These are phyloP conservation scores for Micrasema longulum DNA, from an alignment of 1,140 invertebrate species.

Conservation along the genomic window DNA sequence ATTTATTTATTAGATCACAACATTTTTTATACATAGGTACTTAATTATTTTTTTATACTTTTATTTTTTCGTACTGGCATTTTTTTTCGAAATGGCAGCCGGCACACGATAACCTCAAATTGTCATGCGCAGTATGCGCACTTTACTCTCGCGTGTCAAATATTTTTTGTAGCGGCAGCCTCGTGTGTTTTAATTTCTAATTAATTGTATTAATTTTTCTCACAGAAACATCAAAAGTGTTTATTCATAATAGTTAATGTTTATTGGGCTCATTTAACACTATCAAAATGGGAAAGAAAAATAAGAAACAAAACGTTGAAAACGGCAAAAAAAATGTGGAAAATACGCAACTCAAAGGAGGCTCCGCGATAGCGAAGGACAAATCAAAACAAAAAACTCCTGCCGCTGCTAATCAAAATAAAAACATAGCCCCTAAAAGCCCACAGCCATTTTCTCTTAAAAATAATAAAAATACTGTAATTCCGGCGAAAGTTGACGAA, in stretches of 20 bases:
- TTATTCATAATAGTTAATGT: too few relatives aligned
- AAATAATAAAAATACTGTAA: conserved; percentile 31
- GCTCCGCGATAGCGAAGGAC: conserved; percentile 31
- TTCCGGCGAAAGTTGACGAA: conserved; percentile 27
- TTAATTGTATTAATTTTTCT: conserved; percentile 9
- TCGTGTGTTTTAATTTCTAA: conserved; percentile 26
- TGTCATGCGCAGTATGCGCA: background rate
- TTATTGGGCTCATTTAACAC: background rate
- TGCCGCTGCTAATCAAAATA: conserved; percentile 7
- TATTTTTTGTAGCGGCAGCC: too few relatives aligned
- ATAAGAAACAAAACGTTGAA: conserved; percentile 35
- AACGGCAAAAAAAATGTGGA: conserved; percentile 21
- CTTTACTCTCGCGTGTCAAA: conserved; percentile 20
- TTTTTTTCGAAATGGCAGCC: too few relatives aligned
- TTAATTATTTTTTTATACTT: too few relatives aligned
- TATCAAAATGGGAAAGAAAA: conserved; percentile 49
- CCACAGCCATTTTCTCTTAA: conserved; percentile 7
- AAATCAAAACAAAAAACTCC: conserved; percentile 13
- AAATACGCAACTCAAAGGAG: conserved; percentile 29
- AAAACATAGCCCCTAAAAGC: conserved; percentile 9
- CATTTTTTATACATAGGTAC: too few relatives aligned
- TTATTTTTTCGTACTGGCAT: too few relatives aligned
- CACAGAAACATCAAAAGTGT: background rate
- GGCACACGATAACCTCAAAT: background rate
- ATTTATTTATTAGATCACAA: too few relatives aligned